These are phyloP conservation scores for Magallana gigas DNA, from an alignment of 1,140 invertebrate species.

Conservation along the genomic window DNA sequence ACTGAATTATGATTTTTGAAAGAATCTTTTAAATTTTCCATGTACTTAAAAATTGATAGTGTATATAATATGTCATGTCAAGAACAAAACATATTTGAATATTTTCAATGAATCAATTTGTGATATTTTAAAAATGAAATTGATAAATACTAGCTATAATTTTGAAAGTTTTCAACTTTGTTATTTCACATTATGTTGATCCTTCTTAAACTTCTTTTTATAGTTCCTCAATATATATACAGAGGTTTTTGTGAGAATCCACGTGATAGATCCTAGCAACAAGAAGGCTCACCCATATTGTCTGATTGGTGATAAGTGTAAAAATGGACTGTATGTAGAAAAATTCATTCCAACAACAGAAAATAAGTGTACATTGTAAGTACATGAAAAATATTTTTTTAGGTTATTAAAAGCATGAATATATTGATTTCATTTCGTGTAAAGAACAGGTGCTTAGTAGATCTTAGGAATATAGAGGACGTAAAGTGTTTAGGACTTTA, in stretches of 20 bases:
- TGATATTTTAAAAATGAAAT: background rate
- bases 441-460: no score
- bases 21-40: no score
- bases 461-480: no score
- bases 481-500: no score
- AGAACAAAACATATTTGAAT: no score
- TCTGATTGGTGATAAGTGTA: conserved; percentile 54
- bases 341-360: conserved; percentile 29
- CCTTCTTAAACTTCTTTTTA: background rate
- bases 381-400: background rate
- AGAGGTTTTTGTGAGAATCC: conserved; percentile 41
- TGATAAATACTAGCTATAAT: background rate
- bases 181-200: no score
- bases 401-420: background rate
- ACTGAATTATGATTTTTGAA: no score
- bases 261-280: conserved; percentile 42
- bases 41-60: no score
- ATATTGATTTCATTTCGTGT: no score
- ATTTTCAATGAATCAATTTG: background rate
- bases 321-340: conserved; percentile 47
- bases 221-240: conserved; percentile 41
- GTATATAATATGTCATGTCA: no score
- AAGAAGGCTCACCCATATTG: conserved; percentile 51
- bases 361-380: conserved; percentile 45
- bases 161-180: no score